phyloP scores from a whole-genome alignment of 2,888 invertebrate genomes.

The Andrena haemorrhoa region DNA sequence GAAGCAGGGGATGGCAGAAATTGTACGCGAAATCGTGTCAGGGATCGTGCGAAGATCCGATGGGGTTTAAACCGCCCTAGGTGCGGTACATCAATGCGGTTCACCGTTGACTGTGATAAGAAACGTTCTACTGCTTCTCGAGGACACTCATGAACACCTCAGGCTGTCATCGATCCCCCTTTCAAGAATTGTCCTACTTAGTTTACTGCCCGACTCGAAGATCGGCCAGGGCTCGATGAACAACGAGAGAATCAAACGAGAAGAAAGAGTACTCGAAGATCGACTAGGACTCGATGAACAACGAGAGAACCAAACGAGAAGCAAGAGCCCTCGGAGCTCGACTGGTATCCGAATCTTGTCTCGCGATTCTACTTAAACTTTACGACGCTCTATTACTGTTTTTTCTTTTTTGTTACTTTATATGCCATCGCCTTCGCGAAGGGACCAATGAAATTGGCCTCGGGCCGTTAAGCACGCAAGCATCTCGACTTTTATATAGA shows the following conservation, averaged over 20 bases:
- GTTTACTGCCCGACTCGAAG: constrained; percentile 51
- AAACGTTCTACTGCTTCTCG: constrained; percentile 72
- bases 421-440: constrained; percentile 69
- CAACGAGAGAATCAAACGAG: constrained; percentile 6
- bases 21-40: constrained; percentile 31
- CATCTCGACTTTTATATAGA: constrained; percentile 70
- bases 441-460: constrained; percentile 79
- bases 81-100: constrained; percentile 49
- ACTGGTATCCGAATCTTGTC: constrained; percentile 14
- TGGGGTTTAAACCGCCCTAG: constrained; percentile 38
- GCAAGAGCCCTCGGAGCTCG: background rate
- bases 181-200: constrained; percentile 49
- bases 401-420: constrained; percentile 33
- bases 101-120: constrained; percentile 83
- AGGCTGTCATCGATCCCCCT: constrained; percentile 24
- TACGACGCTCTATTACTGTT: constrained; percentile 17
- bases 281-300: constrained; percentile 9
- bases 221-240: constrained; percentile 14
- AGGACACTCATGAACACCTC: constrained; percentile 63
- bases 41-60: background rate
- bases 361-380: constrained; percentile 60
- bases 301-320: constrained; percentile 6
- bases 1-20: constrained; percentile 37
- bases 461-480: constrained; percentile 60
- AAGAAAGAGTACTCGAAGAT: no score